A percentile compares a stretch with the other conserved stretches of the same genome.
Evolutionary conservation across 2,888 invertebrate species (phyloP).

Genomic region (Melanotus villosus): DNA sequence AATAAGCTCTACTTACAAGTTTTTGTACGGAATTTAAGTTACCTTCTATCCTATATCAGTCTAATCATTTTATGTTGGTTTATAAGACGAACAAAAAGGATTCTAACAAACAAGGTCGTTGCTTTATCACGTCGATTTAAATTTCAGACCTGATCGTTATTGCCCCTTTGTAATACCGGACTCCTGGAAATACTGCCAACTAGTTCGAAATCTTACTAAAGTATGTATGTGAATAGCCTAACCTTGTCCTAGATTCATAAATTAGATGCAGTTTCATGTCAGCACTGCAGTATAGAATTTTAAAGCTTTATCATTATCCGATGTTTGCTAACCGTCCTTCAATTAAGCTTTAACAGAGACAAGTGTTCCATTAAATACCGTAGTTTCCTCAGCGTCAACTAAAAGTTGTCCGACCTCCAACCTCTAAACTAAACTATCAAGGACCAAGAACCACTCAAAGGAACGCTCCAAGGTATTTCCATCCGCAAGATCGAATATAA

Average conservation of each 20-base stretch:
- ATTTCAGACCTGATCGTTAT: no score
- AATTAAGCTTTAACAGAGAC: constrained; percentile 22
- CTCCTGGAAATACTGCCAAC: no score
- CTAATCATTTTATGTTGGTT: neutral
- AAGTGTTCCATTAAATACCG: constrained; percentile 15
- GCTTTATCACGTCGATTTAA: no score
- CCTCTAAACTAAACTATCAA: constrained; percentile 15
- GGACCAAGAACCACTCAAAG: constrained; percentile 25
- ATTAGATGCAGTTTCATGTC: no score
- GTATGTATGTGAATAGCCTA: no score
- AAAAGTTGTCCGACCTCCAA: constrained; percentile 25
- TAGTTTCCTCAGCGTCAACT: constrained; percentile 15
- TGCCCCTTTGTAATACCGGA: no score
- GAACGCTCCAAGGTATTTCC: neutral
- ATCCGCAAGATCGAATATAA: neutral
- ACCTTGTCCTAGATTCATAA: no score
- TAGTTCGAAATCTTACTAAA: no score
- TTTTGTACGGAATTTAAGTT: constrained; percentile 16
- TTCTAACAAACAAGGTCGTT: no score
- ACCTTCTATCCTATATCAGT: neutral
- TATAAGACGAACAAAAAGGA: no score
- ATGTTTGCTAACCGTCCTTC: constrained; percentile 7
- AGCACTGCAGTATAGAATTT: neutral
- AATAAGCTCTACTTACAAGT: constrained; percentile 24
- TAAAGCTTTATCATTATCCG: neutral